Evolutionary conservation across 2,797 vertebrate genomes (phyloP).

Genomic region (Oreochromis grahami): DNA sequence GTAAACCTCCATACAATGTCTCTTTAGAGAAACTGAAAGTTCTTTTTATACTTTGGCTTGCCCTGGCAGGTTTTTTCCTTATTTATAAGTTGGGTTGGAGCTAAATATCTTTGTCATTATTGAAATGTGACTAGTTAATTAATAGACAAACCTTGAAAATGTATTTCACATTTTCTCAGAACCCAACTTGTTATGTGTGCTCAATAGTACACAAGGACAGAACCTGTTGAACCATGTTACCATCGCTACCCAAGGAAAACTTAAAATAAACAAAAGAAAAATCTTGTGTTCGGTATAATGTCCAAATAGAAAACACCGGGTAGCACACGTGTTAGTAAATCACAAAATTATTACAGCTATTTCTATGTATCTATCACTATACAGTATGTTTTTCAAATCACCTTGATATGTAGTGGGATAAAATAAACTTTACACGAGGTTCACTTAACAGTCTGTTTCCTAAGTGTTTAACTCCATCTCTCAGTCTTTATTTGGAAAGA

Average conservation of each 20-base stretch:
- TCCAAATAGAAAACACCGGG: neutral
- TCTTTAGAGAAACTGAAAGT: neutral
- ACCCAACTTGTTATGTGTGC: neutral
- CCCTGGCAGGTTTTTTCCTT: neutral
- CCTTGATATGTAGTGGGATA: neutral
- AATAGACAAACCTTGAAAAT: neutral
- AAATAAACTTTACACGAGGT: neutral
- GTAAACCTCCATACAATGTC: neutral
- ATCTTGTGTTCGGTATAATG: neutral
- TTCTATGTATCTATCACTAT: neutral
- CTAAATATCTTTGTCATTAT: neutral
- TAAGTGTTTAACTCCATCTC: neutral
- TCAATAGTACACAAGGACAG: neutral
- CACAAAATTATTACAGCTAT: neutral
- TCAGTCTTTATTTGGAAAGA: neutral
- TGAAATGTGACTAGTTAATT: neutral
- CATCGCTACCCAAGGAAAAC: neutral
- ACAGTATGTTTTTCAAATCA: neutral
- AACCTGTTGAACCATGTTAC: neutral
- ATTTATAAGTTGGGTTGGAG: neutral
- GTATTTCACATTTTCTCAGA: neutral
- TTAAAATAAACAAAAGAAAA: neutral
- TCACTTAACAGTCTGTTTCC: neutral
- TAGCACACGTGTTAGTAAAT: neutral
- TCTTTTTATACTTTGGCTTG: neutral